A percentile compares a stretch with the other conserved stretches of the same genome.
These are phyloP conservation scores for Crotalus viridis DNA, from an alignment of 2,113 vertebrate species.

Conservation along the genomic window DNA sequence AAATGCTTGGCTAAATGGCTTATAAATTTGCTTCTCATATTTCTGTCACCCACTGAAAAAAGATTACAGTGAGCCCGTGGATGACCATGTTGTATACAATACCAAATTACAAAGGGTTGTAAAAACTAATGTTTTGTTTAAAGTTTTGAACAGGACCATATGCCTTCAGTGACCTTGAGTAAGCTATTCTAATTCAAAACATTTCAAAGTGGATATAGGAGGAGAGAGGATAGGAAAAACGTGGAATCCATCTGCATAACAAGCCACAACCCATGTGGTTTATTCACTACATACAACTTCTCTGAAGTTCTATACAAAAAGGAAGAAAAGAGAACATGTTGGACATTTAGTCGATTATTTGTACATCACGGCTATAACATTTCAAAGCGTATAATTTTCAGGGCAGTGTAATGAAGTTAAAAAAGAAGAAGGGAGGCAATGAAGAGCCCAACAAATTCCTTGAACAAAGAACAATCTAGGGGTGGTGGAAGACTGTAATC, in stretches of 20 bases:
- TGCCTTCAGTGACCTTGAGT: slow-evolving; percentile 81
- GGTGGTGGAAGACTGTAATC: background rate
- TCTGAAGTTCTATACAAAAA: background rate
- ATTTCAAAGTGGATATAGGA: slow-evolving; percentile 69
- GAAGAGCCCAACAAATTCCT: background rate
- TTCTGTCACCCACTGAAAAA: slow-evolving; percentile 83
- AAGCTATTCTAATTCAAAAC: slow-evolving; percentile 86
- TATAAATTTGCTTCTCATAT: slow-evolving; percentile 84
- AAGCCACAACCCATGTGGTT: slow-evolving; percentile 55
- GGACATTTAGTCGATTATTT: background rate
- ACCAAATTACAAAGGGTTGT: slow-evolving; percentile 85
- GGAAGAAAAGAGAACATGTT: background rate
- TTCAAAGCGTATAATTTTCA: background rate
- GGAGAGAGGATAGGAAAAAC: slow-evolving; percentile 2
- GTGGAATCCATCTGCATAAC: slow-evolving; percentile 67
- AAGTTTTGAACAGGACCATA: slow-evolving; percentile 84
- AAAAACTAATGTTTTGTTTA: slow-evolving; percentile 87
- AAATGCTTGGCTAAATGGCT: slow-evolving; percentile 84
- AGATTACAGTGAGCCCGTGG: slow-evolving; percentile 77
- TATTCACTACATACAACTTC: slow-evolving; percentile 5
- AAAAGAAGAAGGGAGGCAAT: background rate
- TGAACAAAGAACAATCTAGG: background rate
- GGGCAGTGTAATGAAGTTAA: background rate
- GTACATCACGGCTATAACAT: background rate
- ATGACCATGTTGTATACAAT: slow-evolving; percentile 81